These are phyloP conservation scores for Megastigmus dorsalis DNA, from an alignment of 2,888 invertebrate species.

Conservation along the genomic window DNA sequence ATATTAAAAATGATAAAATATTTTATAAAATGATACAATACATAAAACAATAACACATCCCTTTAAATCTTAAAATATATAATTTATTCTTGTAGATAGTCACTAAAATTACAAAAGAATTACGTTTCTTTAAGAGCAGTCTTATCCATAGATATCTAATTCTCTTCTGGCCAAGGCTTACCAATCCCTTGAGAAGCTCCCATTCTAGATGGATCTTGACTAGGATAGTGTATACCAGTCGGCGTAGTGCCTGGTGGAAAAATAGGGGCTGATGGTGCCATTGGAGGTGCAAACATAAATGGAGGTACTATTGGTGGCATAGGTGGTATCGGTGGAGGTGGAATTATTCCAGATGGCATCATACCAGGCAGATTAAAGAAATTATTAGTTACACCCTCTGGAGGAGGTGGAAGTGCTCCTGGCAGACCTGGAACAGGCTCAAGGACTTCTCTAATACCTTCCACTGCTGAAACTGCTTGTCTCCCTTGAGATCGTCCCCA, in stretches of 20 bases:
- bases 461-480: conserved; percentile 75
- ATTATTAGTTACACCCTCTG: conserved; percentile 80
- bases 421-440: conserved; percentile 89
- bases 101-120: too few species aligned
- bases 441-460: conserved; percentile 77
- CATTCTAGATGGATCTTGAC: conserved; percentile 95
- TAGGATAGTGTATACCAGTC: conserved; percentile 88
- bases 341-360: conserved; percentile 73
- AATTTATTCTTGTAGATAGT: too few species aligned
- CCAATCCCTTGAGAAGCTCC: conserved; percentile 79
- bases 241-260: conserved; percentile 78
- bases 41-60: too few species aligned
- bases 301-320: conserved; percentile 74
- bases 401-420: conserved; percentile 80
- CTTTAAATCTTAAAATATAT: too few species aligned
- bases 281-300: conserved; percentile 73
- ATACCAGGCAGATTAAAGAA: conserved; percentile 80
- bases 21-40: too few species aligned
- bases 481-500: conserved; percentile 98
- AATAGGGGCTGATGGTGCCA: conserved; percentile 73
- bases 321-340: conserved; percentile 75
- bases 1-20: too few species aligned
- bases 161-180: conserved; percentile 73
- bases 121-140: too few species aligned
- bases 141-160: too few species aligned